Percentiles rank a stretch among this genome's conserved stretches.
phyloP scores from a whole-genome alignment of 1,140 invertebrate genomes.

The Drosophila chauvacae region DNA sequence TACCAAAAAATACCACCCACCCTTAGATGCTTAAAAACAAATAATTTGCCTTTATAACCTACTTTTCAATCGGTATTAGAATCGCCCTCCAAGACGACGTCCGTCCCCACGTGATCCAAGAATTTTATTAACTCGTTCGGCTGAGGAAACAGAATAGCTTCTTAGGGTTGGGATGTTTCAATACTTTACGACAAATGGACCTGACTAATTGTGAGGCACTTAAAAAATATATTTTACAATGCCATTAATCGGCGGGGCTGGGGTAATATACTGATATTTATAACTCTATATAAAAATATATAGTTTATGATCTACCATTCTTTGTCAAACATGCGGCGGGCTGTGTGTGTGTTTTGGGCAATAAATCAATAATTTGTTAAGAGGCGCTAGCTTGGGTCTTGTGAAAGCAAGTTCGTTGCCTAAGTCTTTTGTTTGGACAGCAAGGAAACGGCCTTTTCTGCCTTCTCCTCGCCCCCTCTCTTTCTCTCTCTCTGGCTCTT shows the following conservation, averaged over 20 bases:
- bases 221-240: conserved; percentile 46
- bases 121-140: conserved; percentile 41
- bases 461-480: background rate
- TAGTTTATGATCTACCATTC: conserved; percentile 52
- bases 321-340: conserved; percentile 11
- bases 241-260: conserved; percentile 17
- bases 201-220: conserved; percentile 74
- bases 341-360: conserved; percentile 39
- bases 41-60: conserved; percentile 2
- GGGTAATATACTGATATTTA: conserved; percentile 31
- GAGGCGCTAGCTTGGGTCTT: conserved; percentile 54
- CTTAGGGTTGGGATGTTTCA: conserved; percentile 25
- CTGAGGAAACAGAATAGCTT: conserved; percentile 6
- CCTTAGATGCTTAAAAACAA: background rate
- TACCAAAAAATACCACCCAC: conserved; percentile 5
- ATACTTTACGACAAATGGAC: conserved; percentile 64
- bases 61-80: background rate
- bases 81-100: background rate
- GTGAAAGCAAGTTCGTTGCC: conserved; percentile 83
- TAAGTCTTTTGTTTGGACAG: conserved; percentile 76
- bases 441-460: conserved; percentile 60
- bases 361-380: conserved; percentile 80
- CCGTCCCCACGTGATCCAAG: conserved; percentile 23
- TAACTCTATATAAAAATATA: conserved; percentile 35
- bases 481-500: background rate